Base-by-base conservation (phyloP, 2,113 vertebrate species). In the Periophthalmodon schlosseri region DNA sequence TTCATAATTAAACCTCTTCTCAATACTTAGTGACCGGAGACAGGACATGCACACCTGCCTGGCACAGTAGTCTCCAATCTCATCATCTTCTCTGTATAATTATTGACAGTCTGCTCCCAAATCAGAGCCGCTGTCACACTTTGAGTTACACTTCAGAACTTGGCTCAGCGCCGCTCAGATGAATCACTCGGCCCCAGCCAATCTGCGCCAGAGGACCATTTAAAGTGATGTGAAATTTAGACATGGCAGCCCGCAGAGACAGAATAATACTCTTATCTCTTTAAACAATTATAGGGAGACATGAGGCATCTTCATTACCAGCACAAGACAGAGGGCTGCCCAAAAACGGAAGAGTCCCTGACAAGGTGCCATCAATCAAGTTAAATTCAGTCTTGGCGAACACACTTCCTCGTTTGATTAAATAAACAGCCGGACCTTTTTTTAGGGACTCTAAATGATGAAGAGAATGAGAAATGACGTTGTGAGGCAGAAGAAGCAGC, bases 21-120 rank as follows among this genome's bases (percentile, higher is more conserved):
- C 3, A 28, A 28, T 3, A 28, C 28, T 28, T 75, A 44, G 70
- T 20, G 21, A 36, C 47, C n/a, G 74, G 33, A 21, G 33, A 9
- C 57, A 74, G 72, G 36, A 47, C 56, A 24, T 57, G 39, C 52
- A 71, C 68, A 76, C 73, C 75, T 44, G 39, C 8, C 39, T 68
- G 63, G 71, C 9, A 61, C 34, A 44, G 71, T 73, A 21, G 71
- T 79, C 68, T 57, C 67, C 63, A 71, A 81, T 79, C 54, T 20
- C 72, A 83, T 54, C 50, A 74, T 69, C 60, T 34, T 36, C 33
- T n/a, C 8, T 15, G 1, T 80, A 21, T 74, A 44, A 87, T 78
- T 73, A 85, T 80, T 3, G 34, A 67, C 75, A n/a, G 52, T 61
- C 74, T 60, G 68, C 33, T 63, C 63, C 49, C n/a, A 56, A 20